Base-by-base conservation (phyloP, 1,140 invertebrate genomes). In the Drosophila ficusphila region DNA sequence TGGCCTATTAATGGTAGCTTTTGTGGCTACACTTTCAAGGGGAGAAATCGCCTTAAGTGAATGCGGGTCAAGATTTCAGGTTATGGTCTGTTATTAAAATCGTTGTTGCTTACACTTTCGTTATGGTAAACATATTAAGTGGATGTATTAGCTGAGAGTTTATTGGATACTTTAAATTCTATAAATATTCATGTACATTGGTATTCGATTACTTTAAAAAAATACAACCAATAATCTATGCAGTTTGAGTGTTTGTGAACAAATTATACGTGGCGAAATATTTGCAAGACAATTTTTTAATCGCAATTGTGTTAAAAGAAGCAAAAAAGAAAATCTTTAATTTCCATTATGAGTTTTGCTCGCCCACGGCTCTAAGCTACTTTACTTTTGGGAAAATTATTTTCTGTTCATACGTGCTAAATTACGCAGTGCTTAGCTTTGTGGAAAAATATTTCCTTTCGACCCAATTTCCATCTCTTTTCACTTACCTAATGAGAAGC, bases 401-500 rank as follows among this genome's bases (percentile, higher is more conserved):
- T 46, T 61, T 16, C 12, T 8, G 2, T 9, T 38, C 16, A 46
- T 46, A 38, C 34, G 36, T 67, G 19, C 27, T 42, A 34, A 67
- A 52, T 27, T 29, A 27, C 14, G 36, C 39, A 27, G 36, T 61
- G 27, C 34, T 68, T 42, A 31, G 60, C 44, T 41, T 51, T 14
- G 11, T 8, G 38, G 4, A 25, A 29, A 39, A 48, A 29, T 38
- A 29, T 41, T 51, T 18, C 3, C 14, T 52, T 3, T 21, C 11
- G 4, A n/a, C 21, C 19, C 25, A 1, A 25, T 27, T 52, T 67
- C 64, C 65, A 67, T 42, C 19, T 47, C 21, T 23, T 67, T 68
- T 52, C 64, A 68, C 64, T 68, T 68, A 68, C 61, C 64, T 68
- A 68, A 68, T 68, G 64, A 68, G 61, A 51, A 41, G 60, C 60